Percentiles rank a stretch among this genome's conserved stretches.
Conservation (phyloP, 1,140 invertebrate genomes). For the Euwallacea similis region DNA sequence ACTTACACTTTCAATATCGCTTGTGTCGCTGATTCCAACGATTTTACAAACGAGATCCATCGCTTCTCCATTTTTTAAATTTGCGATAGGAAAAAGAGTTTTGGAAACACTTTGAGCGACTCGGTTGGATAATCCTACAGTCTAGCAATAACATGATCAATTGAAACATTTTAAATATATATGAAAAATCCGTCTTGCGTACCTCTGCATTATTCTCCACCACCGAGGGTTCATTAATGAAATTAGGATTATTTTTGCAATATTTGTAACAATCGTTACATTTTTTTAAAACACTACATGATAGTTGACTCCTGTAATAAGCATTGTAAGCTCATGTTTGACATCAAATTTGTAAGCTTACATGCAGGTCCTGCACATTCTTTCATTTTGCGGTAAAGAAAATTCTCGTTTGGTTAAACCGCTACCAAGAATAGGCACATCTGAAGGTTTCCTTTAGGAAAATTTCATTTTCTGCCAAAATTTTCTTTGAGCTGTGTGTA, state of each 20-base stretch:
- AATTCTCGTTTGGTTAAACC: conserved; percentile 4
- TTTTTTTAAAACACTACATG: background rate
- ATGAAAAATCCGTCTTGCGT: background rate
- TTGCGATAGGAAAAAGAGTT: conserved; percentile 30
- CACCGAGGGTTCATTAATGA: background rate
- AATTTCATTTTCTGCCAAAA: background rate
- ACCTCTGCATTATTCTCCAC: background rate
- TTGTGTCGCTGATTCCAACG: conserved; percentile 27
- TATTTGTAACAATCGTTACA: conserved; percentile 7
- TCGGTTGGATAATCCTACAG: background rate
- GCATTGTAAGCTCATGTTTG: background rate
- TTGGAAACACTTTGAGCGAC: conserved; percentile 7
- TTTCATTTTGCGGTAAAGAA: background rate
- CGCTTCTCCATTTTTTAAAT: conserved; percentile 12
- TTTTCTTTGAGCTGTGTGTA: background rate
- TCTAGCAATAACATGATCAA: background rate
- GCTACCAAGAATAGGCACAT: background rate
- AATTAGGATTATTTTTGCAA: background rate
- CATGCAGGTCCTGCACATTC: conserved; percentile 1
- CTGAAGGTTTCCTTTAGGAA: background rate
- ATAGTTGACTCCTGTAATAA: conserved; percentile 8
- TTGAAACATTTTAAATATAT: background rate
- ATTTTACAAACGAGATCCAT: conserved; percentile 33
- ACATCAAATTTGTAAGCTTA: background rate
- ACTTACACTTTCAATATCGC: conserved; percentile 35